Evolutionary conservation across 2,797 vertebrate species (phyloP).

Genomic region (Chiroxiphia lanceolata): DNA sequence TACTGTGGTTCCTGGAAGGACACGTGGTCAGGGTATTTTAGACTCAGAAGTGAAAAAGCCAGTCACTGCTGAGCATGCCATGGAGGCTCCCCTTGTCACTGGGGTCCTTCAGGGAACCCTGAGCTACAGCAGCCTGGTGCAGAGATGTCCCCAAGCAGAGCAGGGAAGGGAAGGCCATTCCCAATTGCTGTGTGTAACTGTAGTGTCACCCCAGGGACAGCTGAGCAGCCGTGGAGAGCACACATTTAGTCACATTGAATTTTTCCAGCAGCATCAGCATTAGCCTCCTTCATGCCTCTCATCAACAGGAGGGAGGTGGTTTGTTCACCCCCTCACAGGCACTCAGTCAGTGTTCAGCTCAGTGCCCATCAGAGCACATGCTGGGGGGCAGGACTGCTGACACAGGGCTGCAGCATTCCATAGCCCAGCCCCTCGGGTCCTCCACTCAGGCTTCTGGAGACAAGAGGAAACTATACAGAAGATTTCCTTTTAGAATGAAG

Average conservation of each 20-base stretch:
- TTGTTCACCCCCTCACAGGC: neutral
- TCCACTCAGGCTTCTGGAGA: neutral
- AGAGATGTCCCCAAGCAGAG: neutral
- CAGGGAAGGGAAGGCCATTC: rapidly evolving
- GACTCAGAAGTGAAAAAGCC: neutral
- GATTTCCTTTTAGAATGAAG: neutral
- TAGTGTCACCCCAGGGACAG: neutral
- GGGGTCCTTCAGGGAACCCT: rapidly evolving
- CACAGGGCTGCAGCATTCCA: rapidly evolving
- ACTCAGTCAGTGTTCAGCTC: neutral
- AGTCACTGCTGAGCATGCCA: rapidly evolving
- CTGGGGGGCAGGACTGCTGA: neutral
- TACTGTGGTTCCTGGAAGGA: neutral
- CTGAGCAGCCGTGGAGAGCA: neutral
- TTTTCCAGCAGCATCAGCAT: neutral
- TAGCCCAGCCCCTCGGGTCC: neutral
- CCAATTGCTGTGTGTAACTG: rapidly evolving
- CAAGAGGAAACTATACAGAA: neutral
- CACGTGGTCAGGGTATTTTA: rapidly evolving
- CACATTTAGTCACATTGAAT: neutral
- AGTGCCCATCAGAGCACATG: rapidly evolving
- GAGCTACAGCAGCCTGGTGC: neutral
- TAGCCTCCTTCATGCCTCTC: neutral
- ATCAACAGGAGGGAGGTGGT: neutral
- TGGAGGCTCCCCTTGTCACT: neutral